Conservation (phyloP, 2,113 vertebrate species). For the Anhinga rufa region DNA sequence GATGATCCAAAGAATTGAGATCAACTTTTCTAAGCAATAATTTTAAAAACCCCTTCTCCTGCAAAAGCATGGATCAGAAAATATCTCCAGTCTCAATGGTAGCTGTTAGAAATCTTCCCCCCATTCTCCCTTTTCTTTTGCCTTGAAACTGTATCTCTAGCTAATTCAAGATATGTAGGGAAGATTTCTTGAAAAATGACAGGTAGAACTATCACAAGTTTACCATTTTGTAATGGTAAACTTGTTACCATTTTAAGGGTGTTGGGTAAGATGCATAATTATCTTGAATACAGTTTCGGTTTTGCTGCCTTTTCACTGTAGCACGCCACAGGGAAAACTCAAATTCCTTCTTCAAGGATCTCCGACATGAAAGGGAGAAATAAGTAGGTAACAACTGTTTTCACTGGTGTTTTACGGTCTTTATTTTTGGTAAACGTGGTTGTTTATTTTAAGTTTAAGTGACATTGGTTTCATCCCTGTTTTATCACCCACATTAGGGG, state of each 20-base stretch:
- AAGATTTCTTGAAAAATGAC: neutral
- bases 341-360: neutral
- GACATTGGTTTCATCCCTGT: neutral
- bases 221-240: too few species aligned
- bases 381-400: neutral
- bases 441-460: neutral
- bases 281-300: neutral
- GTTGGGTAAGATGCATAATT: neutral
- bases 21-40: neutral
- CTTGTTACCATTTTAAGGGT: neutral
- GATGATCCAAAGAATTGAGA: neutral
- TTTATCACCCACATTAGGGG: neutral
- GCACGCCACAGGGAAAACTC: neutral
- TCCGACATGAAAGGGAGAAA: neutral
- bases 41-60: neutral
- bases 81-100: neutral
- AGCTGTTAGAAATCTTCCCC: neutral
- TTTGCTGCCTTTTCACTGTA: conserved; percentile 6
- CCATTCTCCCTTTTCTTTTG: neutral
- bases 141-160: neutral
- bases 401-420: neutral
- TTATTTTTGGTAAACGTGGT: neutral
- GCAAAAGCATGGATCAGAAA: neutral
- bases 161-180: neutral
- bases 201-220: neutral